These are phyloP conservation scores for Machimus rusticus DNA, from an alignment of 2,888 invertebrate species.

Conservation along the genomic window DNA sequence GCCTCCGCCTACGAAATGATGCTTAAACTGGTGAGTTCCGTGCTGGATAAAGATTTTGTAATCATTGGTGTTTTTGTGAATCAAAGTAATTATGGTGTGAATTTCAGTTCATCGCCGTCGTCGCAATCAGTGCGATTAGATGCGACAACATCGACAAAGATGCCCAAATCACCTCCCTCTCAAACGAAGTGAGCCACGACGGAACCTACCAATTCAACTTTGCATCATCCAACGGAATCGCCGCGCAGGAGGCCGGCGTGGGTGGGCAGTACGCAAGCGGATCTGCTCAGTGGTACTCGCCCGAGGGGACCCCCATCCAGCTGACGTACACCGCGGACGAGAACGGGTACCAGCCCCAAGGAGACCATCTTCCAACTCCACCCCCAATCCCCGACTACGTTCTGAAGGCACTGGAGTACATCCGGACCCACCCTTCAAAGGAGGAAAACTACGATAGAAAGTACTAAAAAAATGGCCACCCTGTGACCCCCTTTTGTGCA, in stretches of 20 bases:
- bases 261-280: slow-evolving; percentile 65
- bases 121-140: background rate
- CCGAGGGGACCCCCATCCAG: slow-evolving; percentile 43
- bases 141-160: slow-evolving; percentile 46
- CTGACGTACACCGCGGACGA: slow-evolving; percentile 46
- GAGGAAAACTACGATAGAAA: slow-evolving; percentile 32
- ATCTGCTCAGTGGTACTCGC: slow-evolving; percentile 43
- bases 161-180: slow-evolving; percentile 44
- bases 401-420: slow-evolving; percentile 43
- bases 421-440: slow-evolving; percentile 43
- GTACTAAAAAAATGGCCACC: background rate
- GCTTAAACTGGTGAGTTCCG: slow-evolving; percentile 43
- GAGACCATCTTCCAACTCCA: slow-evolving; percentile 46
- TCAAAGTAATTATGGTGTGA: background rate
- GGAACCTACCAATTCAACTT: slow-evolving; percentile 63
- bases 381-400: slow-evolving; percentile 46
- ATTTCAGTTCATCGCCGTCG: slow-evolving; percentile 34
- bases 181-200: slow-evolving; percentile 55
- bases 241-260: slow-evolving; percentile 66
- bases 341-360: slow-evolving; percentile 46
- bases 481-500: background rate
- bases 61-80: background rate
- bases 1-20: slow-evolving; percentile 23
- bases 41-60: background rate
- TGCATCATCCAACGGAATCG: slow-evolving; percentile 70